These are phyloP conservation scores for Callinectes sapidus DNA, from an alignment of 2,888 invertebrate species.

Conservation along the genomic window DNA sequence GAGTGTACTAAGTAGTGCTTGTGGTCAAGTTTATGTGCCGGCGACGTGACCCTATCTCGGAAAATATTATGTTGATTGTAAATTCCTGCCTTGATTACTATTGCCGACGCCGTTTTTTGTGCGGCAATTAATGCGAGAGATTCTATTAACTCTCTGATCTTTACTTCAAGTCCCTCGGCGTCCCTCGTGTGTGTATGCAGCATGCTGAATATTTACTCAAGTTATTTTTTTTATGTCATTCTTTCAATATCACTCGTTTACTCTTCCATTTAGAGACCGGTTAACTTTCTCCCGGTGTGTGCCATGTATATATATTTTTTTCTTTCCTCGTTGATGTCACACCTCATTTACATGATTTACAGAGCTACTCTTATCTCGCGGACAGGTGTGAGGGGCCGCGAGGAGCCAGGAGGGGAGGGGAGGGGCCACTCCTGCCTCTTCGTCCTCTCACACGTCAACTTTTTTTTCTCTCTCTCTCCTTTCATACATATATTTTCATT, in stretches of 20 bases:
- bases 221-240: conserved; percentile 32
- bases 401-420: conserved; percentile 2
- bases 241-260: conserved; percentile 29
- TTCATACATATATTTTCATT: not conserved
- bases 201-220: conserved; percentile 3
- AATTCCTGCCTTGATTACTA: conserved; percentile 12
- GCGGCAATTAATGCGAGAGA: conserved; percentile 22
- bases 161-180: conserved; percentile 16
- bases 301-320: conserved; percentile 18
- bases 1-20: conserved; percentile 30
- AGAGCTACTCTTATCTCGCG: conserved; percentile 37
- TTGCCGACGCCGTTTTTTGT: not conserved
- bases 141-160: conserved; percentile 31
- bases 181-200: not conserved
- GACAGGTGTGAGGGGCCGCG: conserved; percentile 20
- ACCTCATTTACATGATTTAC: conserved; percentile 37
- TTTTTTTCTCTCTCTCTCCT: not conserved
- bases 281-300: conserved; percentile 27
- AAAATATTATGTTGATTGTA: conserved; percentile 34
- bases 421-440: not conserved
- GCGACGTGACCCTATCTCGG: conserved; percentile 34
- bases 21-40: conserved; percentile 1
- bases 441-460: not conserved
- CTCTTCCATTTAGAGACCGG: conserved; percentile 34
- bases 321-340: conserved; percentile 27